Base-by-base conservation (phyloP, 2,888 invertebrate species). In the Tholera decimalis region DNA sequence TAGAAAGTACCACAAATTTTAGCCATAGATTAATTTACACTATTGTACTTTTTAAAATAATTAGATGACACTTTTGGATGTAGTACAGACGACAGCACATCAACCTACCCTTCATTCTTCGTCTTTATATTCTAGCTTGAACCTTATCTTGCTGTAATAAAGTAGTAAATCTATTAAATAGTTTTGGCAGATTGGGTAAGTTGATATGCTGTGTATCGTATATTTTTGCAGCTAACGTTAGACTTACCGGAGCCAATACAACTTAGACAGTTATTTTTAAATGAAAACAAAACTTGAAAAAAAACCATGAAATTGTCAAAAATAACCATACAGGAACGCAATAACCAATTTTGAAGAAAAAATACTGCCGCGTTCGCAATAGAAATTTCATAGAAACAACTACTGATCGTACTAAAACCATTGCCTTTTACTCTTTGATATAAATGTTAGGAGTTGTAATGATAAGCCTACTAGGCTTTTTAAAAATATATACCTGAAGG, bases 171-270 rank as follows among this genome's bases (percentile, higher is more conserved):
- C n/a, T n/a, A n/a, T n/a, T n/a, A n/a, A n/a, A n/a, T n/a, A n/a
- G n/a, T n/a, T n/a, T n/a, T n/a, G n/a, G n/a, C n/a, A n/a, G n/a
- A n/a, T n/a, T n/a, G n/a, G n/a, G n/a, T n/a, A n/a, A n/a, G n/a
- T n/a, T n/a, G n/a, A n/a, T n/a, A n/a, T n/a, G n/a, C n/a, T 11
- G 22, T 51, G 18, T 13, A 20, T 46, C 33, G 37, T 18, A 18
- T 35, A 37, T n/a, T 24, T 33, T 33, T 39, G 71, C 62, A 67
- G 50, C 71, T 67, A 33, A 18, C 1, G 7, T 22, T 15, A 46
- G 11, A 11, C 9, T 37, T 33, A 30, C 33, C 9, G 26, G 33
- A 30, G 30, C 26, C 44, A 39, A 39, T 44, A 18, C 8, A 39
- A 56, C n/a, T 15, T 35, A 35, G 4, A 67, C 15, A 60, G 9